Percentiles rank a stretch among this genome's conserved stretches.
Evolutionary conservation across 2,888 invertebrate species (phyloP).

Genomic region (Rhingia rostrata): DNA sequence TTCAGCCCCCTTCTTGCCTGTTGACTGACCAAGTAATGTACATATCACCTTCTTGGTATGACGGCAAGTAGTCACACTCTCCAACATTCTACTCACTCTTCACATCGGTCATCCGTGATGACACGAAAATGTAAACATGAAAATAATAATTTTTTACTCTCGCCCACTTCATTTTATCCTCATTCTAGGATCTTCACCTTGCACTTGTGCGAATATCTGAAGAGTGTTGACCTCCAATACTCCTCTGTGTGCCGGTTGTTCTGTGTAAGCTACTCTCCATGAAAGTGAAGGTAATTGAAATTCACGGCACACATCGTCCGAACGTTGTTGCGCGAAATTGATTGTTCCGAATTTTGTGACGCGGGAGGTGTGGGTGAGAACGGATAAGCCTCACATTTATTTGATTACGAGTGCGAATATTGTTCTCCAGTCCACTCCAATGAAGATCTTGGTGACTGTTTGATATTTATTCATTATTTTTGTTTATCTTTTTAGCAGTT

Average conservation of each 20-base stretch:
- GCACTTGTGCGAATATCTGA: constrained; percentile 69
- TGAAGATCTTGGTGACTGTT: constrained; percentile 31
- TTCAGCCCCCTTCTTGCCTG: too few relatives aligned
- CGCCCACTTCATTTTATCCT: constrained; percentile 35
- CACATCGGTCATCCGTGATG: constrained; percentile 39
- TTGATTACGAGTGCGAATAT: constrained; percentile 48
- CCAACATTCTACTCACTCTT: constrained; percentile 30
- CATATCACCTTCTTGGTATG: constrained; percentile 18
- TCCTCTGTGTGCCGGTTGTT: constrained; percentile 14
- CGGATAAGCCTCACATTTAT: constrained; percentile 49
- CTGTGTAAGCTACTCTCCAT: constrained; percentile 55
- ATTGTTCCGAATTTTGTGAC: constrained; percentile 72
- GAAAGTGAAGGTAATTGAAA: constrained; percentile 73
- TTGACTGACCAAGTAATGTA: constrained; percentile 1
- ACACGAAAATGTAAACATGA: constrained; percentile 61
- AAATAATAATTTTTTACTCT: constrained; percentile 38
- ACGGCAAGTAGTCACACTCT: constrained; percentile 20
- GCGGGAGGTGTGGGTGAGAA: constrained; percentile 62
- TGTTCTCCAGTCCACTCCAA: constrained; percentile 31
- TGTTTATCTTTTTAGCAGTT: constrained; percentile 24
- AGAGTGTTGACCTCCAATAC: constrained; percentile 70
- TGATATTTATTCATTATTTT: constrained; percentile 22
- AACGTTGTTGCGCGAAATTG: constrained; percentile 69
- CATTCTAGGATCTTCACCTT: constrained; percentile 71
- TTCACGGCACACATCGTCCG: constrained; percentile 58